Evolutionary conservation across 2,888 invertebrate genomes (phyloP).

Genomic region (Chorisops tibialis): DNA sequence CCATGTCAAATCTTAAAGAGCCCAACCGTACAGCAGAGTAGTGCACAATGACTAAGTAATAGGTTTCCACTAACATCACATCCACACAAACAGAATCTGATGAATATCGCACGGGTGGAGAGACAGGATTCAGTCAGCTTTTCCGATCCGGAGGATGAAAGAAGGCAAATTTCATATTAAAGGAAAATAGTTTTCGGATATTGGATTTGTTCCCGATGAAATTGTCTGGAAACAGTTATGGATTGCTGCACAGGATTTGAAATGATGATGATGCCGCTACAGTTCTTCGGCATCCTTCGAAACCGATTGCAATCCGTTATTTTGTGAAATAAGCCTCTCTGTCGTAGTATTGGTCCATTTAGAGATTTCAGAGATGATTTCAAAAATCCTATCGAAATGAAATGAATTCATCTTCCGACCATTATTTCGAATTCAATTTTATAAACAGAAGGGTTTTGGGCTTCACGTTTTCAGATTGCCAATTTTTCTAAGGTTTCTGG

Average conservation of each 20-base stretch:
- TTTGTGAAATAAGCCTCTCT: no score
- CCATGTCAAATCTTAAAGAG: background rate
- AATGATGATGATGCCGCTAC: slow-evolving; percentile 4
- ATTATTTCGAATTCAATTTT: no score
- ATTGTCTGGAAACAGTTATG: slow-evolving; percentile 26
- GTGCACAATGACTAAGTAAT: slow-evolving; percentile 4
- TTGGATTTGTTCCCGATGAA: slow-evolving; percentile 24
- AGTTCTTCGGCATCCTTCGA: no score
- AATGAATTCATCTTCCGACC: no score
- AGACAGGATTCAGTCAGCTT: background rate
- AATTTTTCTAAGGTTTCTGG: no score
- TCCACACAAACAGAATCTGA: background rate
- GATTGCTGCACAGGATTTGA: slow-evolving; percentile 21
- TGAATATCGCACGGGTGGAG: background rate
- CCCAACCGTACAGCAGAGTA: slow-evolving; percentile 8
- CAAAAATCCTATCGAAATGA: no score
- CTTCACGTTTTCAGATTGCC: no score
- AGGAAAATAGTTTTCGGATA: slow-evolving; percentile 27
- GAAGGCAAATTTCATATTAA: slow-evolving; percentile 19
- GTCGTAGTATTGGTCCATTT: no score
- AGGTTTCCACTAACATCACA: background rate
- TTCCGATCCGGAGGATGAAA: slow-evolving; percentile 3
- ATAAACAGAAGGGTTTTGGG: no score
- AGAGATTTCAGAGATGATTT: no score
- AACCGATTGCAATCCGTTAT: no score